Evolutionary conservation across 2,888 invertebrate species (phyloP).

Genomic region (Augiades crinisus): DNA sequence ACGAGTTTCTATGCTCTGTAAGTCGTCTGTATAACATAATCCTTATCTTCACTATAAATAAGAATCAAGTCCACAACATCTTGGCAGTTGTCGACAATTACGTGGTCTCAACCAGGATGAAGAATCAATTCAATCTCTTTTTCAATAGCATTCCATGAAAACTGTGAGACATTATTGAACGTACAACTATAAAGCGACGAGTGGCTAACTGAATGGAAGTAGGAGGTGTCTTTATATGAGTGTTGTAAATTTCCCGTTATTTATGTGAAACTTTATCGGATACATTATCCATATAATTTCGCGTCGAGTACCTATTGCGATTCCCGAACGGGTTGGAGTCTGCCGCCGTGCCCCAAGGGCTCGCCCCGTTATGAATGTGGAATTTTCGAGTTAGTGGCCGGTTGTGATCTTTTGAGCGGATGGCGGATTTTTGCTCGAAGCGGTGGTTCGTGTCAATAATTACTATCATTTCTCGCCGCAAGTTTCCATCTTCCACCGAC

Average conservation of each 20-base stretch:
- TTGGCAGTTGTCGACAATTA: slow-evolving; percentile 3
- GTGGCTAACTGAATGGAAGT: background rate
- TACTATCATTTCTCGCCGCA: slow-evolving; percentile 67
- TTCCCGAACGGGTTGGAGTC: slow-evolving; percentile 49
- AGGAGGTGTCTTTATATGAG: background rate
- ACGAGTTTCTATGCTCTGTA: slow-evolving; percentile 13
- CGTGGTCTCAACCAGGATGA: slow-evolving; percentile 6
- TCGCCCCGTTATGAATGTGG: slow-evolving; percentile 67
- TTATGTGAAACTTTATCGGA: slow-evolving; percentile 37
- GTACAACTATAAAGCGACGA: background rate
- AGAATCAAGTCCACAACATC: slow-evolving; percentile 23
- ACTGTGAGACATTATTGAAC: slow-evolving; percentile 2
- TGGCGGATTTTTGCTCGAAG: slow-evolving; percentile 54
- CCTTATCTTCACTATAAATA: slow-evolving; percentile 26
- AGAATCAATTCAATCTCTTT: slow-evolving; percentile 15
- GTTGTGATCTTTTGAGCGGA: slow-evolving; percentile 63
- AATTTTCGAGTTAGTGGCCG: slow-evolving; percentile 74
- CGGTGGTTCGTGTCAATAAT: slow-evolving; percentile 74
- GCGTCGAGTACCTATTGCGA: slow-evolving; percentile 51
- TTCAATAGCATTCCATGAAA: slow-evolving; percentile 3
- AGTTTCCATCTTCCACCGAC: slow-evolving; percentile 63
- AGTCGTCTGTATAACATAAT: slow-evolving; percentile 24
- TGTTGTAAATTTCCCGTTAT: slow-evolving; percentile 32
- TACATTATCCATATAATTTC: slow-evolving; percentile 50
- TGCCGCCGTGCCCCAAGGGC: slow-evolving; percentile 62